Percentiles rank a stretch among this genome's conserved stretches.
Conservation (phyloP, 2,888 invertebrate species). For the Ophion ventricosus region DNA sequence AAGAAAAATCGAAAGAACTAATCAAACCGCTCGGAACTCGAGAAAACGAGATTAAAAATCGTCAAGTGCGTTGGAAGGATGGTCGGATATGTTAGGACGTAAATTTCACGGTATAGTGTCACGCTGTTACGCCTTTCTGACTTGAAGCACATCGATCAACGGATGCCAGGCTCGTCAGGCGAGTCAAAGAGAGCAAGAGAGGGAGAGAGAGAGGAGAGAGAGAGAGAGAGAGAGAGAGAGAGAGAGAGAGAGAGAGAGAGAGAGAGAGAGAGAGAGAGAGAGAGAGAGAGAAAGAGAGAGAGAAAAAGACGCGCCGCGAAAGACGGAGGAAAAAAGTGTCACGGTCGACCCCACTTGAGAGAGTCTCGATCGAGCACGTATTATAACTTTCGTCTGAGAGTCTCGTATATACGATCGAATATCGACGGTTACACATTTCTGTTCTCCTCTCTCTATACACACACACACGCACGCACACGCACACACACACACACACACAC, state of each 20-base stretch:
- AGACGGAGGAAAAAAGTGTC: constrained; percentile 70
- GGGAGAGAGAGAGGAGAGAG: not conserved
- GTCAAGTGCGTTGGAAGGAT: no score
- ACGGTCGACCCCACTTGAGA: constrained; percentile 73
- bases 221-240: not conserved
- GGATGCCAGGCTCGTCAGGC: not conserved
- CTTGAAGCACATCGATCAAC: not conserved
- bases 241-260: constrained; percentile 11
- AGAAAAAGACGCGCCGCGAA: constrained; percentile 17
- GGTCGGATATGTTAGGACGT: no score
- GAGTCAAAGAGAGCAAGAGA: not conserved
- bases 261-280: not conserved
- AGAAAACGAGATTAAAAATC: no score
- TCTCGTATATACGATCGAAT: constrained; percentile 48
- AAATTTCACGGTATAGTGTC: no score
- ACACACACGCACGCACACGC: no score
- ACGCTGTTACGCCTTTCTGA: not conserved
- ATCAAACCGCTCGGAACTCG: no score
- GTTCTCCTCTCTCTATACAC: not conserved
- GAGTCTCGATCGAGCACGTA: constrained; percentile 61
- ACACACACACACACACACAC: no score
- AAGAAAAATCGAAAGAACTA: no score
- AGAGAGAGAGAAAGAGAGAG: constrained; percentile 8
- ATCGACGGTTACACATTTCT: constrained; percentile 53
- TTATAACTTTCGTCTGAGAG: constrained; percentile 61